Percentiles rank a stretch among this genome's conserved stretches.
Conservation (phyloP, 2,888 invertebrate species). For the Masnerella sp. region DNA sequence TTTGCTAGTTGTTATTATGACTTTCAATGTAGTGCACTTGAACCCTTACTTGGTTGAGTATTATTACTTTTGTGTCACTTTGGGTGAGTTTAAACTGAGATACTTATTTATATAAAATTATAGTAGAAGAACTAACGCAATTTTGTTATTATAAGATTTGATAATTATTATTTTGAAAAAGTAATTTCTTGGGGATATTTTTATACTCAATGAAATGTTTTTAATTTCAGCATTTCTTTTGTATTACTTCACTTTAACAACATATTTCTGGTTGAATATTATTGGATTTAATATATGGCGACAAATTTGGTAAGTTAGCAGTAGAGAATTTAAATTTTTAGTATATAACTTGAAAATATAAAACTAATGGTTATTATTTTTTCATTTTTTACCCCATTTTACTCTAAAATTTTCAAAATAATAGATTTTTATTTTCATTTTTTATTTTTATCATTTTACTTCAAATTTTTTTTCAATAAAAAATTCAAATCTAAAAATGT, state of each 20-base stretch:
- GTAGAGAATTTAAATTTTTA: neutral
- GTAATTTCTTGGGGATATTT: no score
- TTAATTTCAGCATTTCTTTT: slow-evolving; percentile 40
- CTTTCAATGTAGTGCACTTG: slow-evolving; percentile 43
- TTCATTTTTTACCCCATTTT: no score
- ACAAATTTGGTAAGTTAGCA: slow-evolving; percentile 32
- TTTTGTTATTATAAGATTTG: neutral
- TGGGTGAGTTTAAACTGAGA: slow-evolving; percentile 39
- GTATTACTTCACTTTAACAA: slow-evolving; percentile 33
- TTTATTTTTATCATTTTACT: no score
- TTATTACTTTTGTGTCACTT: slow-evolving; percentile 26
- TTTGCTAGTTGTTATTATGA: slow-evolving; percentile 39
- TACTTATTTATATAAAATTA: no score
- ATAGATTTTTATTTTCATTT: no score
- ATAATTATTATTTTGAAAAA: neutral
- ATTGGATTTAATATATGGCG: slow-evolving; percentile 47
- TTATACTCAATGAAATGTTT: no score
- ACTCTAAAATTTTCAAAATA: no score
- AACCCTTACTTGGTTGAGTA: slow-evolving; percentile 39
- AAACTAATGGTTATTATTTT: no score
- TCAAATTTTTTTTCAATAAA: no score
- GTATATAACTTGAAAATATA: neutral
- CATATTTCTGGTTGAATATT: slow-evolving; percentile 44
- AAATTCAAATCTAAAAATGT: no score
- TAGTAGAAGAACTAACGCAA: no score